A percentile compares a stretch with the other conserved stretches of the same genome.
These are phyloP conservation scores for Tetragnatha montana DNA, from an alignment of 2,888 invertebrate genomes.

Conservation along the genomic window DNA sequence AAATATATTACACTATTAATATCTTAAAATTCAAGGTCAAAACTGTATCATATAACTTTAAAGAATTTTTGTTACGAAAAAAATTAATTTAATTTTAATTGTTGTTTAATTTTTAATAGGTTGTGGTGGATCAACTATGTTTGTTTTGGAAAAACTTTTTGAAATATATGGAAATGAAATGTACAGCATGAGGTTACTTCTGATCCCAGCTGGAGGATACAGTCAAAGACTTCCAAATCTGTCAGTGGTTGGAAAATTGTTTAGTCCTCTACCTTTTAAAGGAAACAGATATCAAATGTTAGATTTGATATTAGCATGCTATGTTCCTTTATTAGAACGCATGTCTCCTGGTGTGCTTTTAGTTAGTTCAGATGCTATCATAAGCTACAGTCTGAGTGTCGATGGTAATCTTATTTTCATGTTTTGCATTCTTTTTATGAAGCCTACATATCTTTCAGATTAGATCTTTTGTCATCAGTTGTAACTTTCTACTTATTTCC, in stretches of 20 bases:
- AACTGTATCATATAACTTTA: no score
- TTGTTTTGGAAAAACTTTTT: slow-evolving; percentile 74
- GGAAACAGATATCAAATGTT: slow-evolving; percentile 74
- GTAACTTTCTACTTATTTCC: no score
- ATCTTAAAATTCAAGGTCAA: no score
- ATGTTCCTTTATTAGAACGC: slow-evolving; percentile 76
- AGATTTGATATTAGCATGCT: slow-evolving; percentile 77
- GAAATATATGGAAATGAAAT: slow-evolving; percentile 74
- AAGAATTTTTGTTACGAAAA: no score
- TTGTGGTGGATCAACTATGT: slow-evolving; percentile 77
- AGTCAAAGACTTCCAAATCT: slow-evolving; percentile 78
- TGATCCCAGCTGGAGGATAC: slow-evolving; percentile 78
- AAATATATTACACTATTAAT: no score
- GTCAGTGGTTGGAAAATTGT: slow-evolving; percentile 77
- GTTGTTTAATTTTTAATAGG: no score
- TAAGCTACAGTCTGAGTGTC: slow-evolving; percentile 73
- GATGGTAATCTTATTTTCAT: slow-evolving; percentile 52
- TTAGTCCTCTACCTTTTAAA: slow-evolving; percentile 76
- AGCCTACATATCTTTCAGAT: background rate
- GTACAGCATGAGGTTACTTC: slow-evolving; percentile 74
- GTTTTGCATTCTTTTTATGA: background rate
- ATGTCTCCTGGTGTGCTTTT: slow-evolving; percentile 77
- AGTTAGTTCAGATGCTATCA: slow-evolving; percentile 77
- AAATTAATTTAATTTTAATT: no score
- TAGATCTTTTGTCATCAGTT: no score